phyloP scores from a whole-genome alignment of 2,888 invertebrate species.

The Habroteleia sp. region DNA sequence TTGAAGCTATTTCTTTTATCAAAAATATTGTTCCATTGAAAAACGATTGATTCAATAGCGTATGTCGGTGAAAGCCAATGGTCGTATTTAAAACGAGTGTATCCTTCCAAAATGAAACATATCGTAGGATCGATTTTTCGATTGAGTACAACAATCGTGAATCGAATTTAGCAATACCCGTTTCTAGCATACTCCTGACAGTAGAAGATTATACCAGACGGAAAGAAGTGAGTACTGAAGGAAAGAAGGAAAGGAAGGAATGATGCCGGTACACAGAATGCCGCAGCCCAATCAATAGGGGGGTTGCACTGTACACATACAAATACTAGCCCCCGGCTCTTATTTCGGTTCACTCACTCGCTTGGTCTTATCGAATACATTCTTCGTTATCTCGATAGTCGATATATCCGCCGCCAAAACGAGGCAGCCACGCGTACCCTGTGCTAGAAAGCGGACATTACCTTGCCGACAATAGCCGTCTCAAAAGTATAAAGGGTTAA shows the following conservation, averaged over 20 bases:
- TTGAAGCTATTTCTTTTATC: no score
- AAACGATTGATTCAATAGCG: no score
- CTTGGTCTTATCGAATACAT: slow-evolving; percentile 69
- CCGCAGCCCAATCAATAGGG: slow-evolving; percentile 79
- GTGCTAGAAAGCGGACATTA: slow-evolving; percentile 36
- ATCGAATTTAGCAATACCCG: slow-evolving; percentile 47
- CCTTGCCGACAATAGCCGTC: slow-evolving; percentile 18
- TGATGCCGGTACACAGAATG: slow-evolving; percentile 76
- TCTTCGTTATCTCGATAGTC: slow-evolving; percentile 63
- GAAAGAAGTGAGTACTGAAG: slow-evolving; percentile 50
- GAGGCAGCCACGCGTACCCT: slow-evolving; percentile 46
- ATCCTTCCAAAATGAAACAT: slow-evolving; percentile 20
- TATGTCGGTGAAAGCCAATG: no score
- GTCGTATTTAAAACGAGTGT: slow-evolving; percentile 26
- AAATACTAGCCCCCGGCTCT: slow-evolving; percentile 56
- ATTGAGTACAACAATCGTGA: slow-evolving; percentile 26
- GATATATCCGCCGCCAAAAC: slow-evolving; percentile 58
- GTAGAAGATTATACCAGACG: slow-evolving; percentile 68
- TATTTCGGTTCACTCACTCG: slow-evolving; percentile 63
- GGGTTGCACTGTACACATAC: slow-evolving; percentile 64
- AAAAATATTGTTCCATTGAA: no score
- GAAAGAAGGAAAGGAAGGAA: slow-evolving; percentile 33
- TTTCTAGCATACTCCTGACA: slow-evolving; percentile 41
- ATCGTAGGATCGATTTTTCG: slow-evolving; percentile 28
- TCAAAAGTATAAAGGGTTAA: slow-evolving; percentile 31